Evolutionary conservation across 2,888 invertebrate species (phyloP).

Genomic region (Ryuthela nishihirai): DNA sequence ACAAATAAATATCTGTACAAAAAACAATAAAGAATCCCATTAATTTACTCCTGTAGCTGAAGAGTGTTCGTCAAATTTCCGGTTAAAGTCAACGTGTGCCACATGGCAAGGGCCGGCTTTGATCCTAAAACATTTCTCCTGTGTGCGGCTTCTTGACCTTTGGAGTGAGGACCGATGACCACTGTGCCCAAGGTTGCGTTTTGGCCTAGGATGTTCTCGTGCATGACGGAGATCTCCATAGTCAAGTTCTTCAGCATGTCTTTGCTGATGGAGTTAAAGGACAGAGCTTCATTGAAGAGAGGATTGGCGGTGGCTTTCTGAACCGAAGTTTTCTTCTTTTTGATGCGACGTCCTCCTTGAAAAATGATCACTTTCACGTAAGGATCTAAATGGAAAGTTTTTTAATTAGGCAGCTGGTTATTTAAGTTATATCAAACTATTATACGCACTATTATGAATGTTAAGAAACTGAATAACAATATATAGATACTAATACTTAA

Average conservation of each 20-base stretch:
- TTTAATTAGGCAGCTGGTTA: no score
- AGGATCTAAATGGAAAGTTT: conserved; percentile 49
- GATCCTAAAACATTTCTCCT: background rate
- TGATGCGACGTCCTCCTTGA: conserved; percentile 53
- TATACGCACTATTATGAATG: no score
- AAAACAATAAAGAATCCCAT: no score
- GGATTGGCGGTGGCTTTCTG: conserved; percentile 55
- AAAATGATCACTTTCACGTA: conserved; percentile 56
- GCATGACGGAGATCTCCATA: conserved; percentile 60
- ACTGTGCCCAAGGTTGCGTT: conserved; percentile 58
- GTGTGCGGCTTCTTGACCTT: background rate
- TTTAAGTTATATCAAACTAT: no score
- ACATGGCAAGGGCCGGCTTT: background rate
- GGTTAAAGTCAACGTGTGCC: conserved; percentile 1
- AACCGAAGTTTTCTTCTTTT: conserved; percentile 56
- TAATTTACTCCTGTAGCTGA: no score
- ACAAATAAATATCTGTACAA: no score
- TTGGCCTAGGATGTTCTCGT: conserved; percentile 59
- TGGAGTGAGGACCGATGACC: conserved; percentile 53
- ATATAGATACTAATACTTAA: no score
- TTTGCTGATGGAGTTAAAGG: conserved; percentile 53
- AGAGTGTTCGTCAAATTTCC: no score
- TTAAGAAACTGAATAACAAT: no score
- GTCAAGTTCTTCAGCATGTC: conserved; percentile 58
- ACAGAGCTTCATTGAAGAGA: conserved; percentile 57